phyloP scores from a whole-genome alignment of 2,113 vertebrate species.

The Ceyx melanurus region DNA sequence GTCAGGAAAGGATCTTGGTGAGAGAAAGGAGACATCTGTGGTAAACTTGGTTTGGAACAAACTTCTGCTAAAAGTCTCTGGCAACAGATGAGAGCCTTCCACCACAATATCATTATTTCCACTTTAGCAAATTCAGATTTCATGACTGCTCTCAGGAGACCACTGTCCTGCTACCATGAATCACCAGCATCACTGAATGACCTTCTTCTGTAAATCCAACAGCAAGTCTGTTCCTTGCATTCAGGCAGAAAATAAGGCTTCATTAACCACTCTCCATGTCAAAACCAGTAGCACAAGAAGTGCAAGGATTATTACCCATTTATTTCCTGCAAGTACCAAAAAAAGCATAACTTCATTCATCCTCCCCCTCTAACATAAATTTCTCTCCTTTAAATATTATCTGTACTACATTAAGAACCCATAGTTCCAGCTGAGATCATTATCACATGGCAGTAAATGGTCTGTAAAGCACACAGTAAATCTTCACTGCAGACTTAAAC shows the following conservation, averaged over 20 bases:
- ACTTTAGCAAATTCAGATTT: constrained; percentile 50
- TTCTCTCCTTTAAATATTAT: neutral
- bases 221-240: neutral
- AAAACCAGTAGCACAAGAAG: neutral
- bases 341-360: neutral
- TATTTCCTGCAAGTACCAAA: neutral
- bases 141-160: constrained; percentile 12
- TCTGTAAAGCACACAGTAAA: neutral
- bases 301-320: neutral
- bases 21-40: constrained; percentile 51
- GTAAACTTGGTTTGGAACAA: constrained; percentile 56
- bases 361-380: neutral
- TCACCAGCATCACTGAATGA: constrained; percentile 11
- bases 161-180: constrained; percentile 28
- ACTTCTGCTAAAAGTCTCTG: constrained; percentile 3
- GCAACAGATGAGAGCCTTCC: constrained; percentile 53
- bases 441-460: neutral
- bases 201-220: constrained; percentile 27
- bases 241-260: constrained; percentile 43
- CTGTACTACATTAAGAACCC: neutral
- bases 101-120: constrained; percentile 64
- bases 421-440: neutral
- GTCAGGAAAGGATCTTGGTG: constrained; percentile 25
- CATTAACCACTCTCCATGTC: neutral
- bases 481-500: neutral